Conservation (phyloP, 53 echinoderm and acorn worm genomes). For the Stichopus horrens region DNA sequence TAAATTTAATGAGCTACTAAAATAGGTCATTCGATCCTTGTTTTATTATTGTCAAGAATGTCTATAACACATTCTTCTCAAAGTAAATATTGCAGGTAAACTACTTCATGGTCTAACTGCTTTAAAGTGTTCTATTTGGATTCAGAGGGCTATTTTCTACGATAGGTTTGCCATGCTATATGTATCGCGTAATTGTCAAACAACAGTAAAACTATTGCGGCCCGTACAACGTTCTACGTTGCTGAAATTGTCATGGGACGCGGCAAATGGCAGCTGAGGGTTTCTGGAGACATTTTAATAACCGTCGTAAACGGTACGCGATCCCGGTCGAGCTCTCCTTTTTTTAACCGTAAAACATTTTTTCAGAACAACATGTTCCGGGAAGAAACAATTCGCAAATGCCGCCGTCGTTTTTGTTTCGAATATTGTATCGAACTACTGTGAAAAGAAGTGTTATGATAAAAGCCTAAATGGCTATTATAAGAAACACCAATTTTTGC, state of each 20-base stretch:
- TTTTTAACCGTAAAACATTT: background rate
- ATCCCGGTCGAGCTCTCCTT: background rate
- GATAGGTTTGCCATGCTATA: no score
- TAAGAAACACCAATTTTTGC: no score
- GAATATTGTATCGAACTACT: background rate
- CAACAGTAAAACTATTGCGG: background rate
- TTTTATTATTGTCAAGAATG: conserved; percentile 28
- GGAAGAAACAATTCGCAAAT: no score
- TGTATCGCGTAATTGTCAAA: background rate
- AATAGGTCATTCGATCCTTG: background rate
- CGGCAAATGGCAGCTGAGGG: background rate
- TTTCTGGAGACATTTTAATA: conserved; percentile 16
- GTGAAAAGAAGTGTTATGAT: background rate
- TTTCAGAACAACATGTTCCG: background rate
- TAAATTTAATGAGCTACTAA: conserved; percentile 14
- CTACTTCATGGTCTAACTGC: background rate
- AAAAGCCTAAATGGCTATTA: no score
- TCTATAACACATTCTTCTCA: background rate
- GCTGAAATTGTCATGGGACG: background rate
- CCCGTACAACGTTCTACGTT: background rate
- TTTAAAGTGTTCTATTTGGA: no score
- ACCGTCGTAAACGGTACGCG: conserved; percentile 44
- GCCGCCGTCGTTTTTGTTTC: no score
- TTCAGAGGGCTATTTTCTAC: no score
- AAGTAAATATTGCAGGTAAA: background rate